Evolutionary conservation across 2,888 invertebrate genomes (phyloP), one percentile per base, ranked within the genome.

Genomic region (Lithophane ornitopus): DNA sequence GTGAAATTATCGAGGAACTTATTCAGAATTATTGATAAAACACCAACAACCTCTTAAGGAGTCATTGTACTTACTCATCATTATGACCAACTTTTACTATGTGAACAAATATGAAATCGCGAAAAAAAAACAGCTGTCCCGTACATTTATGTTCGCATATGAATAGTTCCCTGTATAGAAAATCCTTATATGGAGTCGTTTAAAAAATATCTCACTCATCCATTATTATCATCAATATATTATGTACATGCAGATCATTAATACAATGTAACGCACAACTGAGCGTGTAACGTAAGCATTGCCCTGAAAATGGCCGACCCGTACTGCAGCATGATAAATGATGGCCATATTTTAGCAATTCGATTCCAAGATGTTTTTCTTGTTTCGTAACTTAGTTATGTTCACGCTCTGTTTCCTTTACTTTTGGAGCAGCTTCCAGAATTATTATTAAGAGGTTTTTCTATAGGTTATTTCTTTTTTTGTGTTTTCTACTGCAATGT

Each of bases 251-350:
- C 44, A 22, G 74, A 78, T 87, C 78, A 77, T 86, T 85, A 87
- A 82, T 62, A 75, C 70, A 75, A 77, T 78, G 76, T 83, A 66
- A 78, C 76, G 80, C 80, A 4, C 74, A 59, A 61, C 34, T 34
- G 61, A 85, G 87, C 86, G 71, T 66, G 39, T 75, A 85, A 87
- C 78, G 74, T 49, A 67, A 54, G 41, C 78, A 73, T 77, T 79
- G 78, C 78, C 78, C 83, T 72, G 66, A 76, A 82, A 81, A 87
- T 80, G 62, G 63, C 28, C 41, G 56, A 12, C 22, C 49, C 46
- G 16, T 56, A 22, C 62, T 82, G 70, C 80, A 70, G 22, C 66
- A 76, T 87, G 88, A 86, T 87, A 80, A 87, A 86, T 83, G 85
- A 67, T 12, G 0, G 54, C 26, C 2, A 76, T 85, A 76, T 73